Evolutionary conservation across 2,888 invertebrate species (phyloP), one percentile per base, ranked within the genome.

Genomic region (Schrankia costaestrigalis): DNA sequence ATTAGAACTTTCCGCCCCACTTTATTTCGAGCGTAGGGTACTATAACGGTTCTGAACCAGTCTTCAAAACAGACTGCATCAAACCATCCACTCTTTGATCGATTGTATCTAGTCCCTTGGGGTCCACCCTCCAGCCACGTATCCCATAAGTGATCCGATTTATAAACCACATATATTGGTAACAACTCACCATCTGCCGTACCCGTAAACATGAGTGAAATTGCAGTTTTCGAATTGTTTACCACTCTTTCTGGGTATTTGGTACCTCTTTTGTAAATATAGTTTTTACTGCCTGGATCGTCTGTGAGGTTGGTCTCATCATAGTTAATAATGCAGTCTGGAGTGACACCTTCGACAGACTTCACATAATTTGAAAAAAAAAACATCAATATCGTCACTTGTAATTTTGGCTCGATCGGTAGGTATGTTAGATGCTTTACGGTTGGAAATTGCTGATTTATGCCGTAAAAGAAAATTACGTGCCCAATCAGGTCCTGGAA

Each of bases 1-100:
- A 77, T 64, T 26, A 75, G 22, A n/a, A 67, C 55, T 41, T 66
- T 67, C 33, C 27, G 41, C 5, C 62, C 67, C 11, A 30, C 13
- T 19, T 46, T 36, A n/a, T 28, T 41, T 45, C 24, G 27, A 8
- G 27, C 32, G 22, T 31, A 41, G 18, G 59, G 59, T 19, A 64
- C 28, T 24, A 42, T 46, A 11, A 51, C 34, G 12, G 45, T 31
- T 3, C 12, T 8, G 9, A 25, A 31, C 24, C 25, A 31, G 37
- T 68, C 56, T 38, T 62, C 45, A 39, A 67, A n/a, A n/a, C n/a
- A n/a, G n/a, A n/a, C n/a, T n/a, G n/a, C n/a, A n/a, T n/a, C n/a
- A n/a, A n/a, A n/a, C n/a, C n/a, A n/a, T n/a, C n/a, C n/a, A n/a
- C n/a, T n/a, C n/a, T n/a, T n/a, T n/a, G n/a, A n/a, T n/a, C n/a